phyloP scores from a whole-genome alignment of 2,113 vertebrate genomes.

The Phalacrocorax brasilianus region DNA sequence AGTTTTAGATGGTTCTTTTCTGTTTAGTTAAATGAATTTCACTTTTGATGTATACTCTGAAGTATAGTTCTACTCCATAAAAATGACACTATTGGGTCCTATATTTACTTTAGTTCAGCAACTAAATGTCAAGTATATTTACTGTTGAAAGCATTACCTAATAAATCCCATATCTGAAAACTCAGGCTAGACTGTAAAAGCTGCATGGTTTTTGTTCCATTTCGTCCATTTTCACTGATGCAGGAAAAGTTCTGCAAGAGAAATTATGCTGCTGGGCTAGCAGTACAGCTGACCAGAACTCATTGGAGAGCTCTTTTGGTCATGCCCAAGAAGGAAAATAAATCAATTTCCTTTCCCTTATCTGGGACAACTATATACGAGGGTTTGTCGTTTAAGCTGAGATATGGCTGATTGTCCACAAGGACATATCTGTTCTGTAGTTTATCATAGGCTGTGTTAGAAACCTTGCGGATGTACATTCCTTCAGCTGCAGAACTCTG shows the following conservation, averaged over 20 bases:
- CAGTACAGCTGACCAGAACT: background rate
- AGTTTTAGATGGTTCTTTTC: slow-evolving; percentile 26
- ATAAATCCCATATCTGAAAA: slow-evolving; percentile 32
- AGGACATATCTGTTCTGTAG: background rate
- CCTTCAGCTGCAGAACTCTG: background rate
- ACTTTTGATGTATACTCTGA: slow-evolving; percentile 6
- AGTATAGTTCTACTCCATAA: slow-evolving; percentile 9
- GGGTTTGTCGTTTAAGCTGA: background rate
- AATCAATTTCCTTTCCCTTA: background rate
- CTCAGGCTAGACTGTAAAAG: background rate
- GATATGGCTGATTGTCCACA: background rate
- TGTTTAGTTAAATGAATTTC: slow-evolving; percentile 58
- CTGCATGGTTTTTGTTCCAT: background rate
- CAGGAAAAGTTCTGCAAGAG: background rate
- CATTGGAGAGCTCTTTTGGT: background rate
- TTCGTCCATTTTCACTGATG: background rate
- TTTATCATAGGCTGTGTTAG: background rate
- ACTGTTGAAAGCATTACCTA: background rate
- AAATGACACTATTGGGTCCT: slow-evolving; percentile 31
- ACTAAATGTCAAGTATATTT: slow-evolving; percentile 40
- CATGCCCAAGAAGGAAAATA: background rate
- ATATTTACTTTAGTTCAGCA: slow-evolving; percentile 42
- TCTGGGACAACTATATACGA: background rate
- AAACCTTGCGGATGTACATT: background rate
- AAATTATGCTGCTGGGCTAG: background rate